phyloP scores from a whole-genome alignment of 1,140 invertebrate species.

The Temnothorax curvispinosus region DNA sequence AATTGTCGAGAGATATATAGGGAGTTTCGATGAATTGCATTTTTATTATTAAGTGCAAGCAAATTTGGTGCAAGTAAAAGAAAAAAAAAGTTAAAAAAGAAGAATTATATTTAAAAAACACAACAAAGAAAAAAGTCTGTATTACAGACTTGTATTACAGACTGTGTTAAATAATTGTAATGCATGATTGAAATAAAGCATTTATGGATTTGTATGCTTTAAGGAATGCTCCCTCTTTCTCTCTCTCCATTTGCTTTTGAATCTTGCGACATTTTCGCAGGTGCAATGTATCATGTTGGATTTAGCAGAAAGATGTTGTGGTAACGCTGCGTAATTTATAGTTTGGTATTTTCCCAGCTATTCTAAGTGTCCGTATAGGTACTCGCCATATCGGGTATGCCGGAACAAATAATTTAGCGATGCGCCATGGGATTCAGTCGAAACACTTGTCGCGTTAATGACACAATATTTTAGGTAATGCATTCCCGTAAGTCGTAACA shows the following conservation, averaged over 20 bases:
- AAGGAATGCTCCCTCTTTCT: not conserved
- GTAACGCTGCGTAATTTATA: conserved; percentile 48
- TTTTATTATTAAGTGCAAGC: not conserved
- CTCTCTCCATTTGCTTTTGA: conserved; percentile 1
- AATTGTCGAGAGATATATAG: not conserved
- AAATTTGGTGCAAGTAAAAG: not conserved
- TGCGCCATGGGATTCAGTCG: conserved; percentile 13
- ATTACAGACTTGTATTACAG: not conserved
- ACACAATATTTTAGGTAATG: conserved; percentile 56
- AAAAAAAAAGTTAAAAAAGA: not conserved
- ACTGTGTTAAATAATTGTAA: not conserved
- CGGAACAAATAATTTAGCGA: conserved; percentile 49
- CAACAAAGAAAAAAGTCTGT: not conserved
- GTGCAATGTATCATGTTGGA: conserved; percentile 35
- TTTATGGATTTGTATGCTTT: not conserved
- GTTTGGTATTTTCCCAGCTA: conserved; percentile 25
- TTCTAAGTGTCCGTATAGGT: conserved; percentile 9
- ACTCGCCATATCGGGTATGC: conserved; percentile 1
- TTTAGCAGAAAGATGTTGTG: conserved; percentile 38
- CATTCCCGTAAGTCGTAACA: conserved; percentile 58
- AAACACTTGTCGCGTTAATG: conserved; percentile 52
- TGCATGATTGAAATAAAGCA: not conserved
- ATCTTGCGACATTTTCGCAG: conserved; percentile 22
- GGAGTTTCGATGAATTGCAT: conserved; percentile 16
- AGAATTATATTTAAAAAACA: not conserved